Base-by-base conservation (phyloP, 2,888 invertebrate genomes). In the Xiphydria camelus region DNA sequence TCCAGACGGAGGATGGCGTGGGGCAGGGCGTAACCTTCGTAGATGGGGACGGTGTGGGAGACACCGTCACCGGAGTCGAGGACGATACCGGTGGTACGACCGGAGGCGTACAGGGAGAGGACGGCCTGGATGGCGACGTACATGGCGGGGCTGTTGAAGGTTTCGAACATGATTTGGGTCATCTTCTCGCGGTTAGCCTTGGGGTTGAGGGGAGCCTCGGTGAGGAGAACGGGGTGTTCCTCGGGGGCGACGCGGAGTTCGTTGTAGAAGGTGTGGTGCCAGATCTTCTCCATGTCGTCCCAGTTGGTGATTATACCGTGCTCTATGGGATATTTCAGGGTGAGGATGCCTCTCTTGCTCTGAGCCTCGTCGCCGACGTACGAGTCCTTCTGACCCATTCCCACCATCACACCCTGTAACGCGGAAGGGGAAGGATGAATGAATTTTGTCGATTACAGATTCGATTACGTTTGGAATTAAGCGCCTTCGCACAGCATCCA, bases 271-370 rank as follows among this genome's bases (percentile, higher is more conserved):
- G 93, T 92, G 83, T 94, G 92, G 80, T 94, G 93, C 93, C 94
- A 94, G 82, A 94, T 94, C 81, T 94, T 94, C 80, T 94, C 94
- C 94, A 94, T 94, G 78, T 93, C 93, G 76, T 93, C 93, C 93
- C 93, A 94, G 83, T 94, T 93, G 80, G 92, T 93, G 78, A 93
- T 90, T 80, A 93, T 93, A 77, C 93, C 93, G 82, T 93, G 92
- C 80, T 93, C 93, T 78, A 94, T 92, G 68, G 93, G 93, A 79
- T 93, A 94, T 78, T 93, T 93, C 74, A 92, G 80, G 56, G 91
- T 91, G 71, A 91, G 85, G 79, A 91, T 91, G 83, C 91, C 89
- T 73, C 83, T 76, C 80, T 90, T 91, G 79, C 85, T 85, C 79
- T 91, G 90, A 59, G 90, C 90, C 76, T 91, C 91, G 76, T 91